Percentiles rank a stretch among this genome's conserved stretches.
Evolutionary conservation across 2,888 invertebrate genomes (phyloP).

Genomic region (Drosophila subquinaria): DNA sequence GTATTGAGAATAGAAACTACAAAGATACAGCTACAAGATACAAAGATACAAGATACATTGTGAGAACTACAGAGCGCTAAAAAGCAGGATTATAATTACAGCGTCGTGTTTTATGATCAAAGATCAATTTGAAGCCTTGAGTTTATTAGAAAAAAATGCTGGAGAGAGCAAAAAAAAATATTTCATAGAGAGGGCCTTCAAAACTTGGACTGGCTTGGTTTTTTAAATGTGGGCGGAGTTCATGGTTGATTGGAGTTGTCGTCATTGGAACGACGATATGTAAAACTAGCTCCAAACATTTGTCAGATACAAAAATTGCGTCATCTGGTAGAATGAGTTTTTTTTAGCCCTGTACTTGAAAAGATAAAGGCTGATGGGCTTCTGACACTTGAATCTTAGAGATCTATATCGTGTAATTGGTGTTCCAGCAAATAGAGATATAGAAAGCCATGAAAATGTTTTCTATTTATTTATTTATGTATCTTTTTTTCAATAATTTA

Average conservation of each 20-base stretch:
- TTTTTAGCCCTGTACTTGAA: background rate
- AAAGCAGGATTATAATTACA: conserved; percentile 55
- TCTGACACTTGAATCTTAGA: too few relatives aligned
- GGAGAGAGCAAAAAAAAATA: background rate
- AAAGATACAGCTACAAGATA: conserved; percentile 20
- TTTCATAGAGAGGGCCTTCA: conserved; percentile 15
- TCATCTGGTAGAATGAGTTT: conserved; percentile 49
- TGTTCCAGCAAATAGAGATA: too few relatives aligned
- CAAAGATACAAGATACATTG: conserved; percentile 29
- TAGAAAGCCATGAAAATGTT: too few relatives aligned
- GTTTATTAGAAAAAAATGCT: conserved; percentile 7
- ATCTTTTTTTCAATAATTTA: too few relatives aligned
- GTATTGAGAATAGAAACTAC: conserved; percentile 54
- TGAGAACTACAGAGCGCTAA: conserved; percentile 9
- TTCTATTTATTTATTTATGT: too few relatives aligned
- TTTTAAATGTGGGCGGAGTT: conserved; percentile 11
- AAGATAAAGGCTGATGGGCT: background rate
- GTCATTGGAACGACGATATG: conserved; percentile 42
- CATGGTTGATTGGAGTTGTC: conserved; percentile 54
- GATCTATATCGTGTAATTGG: too few relatives aligned
- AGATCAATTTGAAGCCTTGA: conserved; percentile 4
- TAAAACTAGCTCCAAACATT: conserved; percentile 44
- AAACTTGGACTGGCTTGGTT: background rate
- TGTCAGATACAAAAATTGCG: conserved; percentile 64
- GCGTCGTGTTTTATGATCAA: background rate